These are phyloP conservation scores for Caenorhabditis sulstoni DNA, from an alignment of 2,888 invertebrate genomes.

Conservation along the genomic window DNA sequence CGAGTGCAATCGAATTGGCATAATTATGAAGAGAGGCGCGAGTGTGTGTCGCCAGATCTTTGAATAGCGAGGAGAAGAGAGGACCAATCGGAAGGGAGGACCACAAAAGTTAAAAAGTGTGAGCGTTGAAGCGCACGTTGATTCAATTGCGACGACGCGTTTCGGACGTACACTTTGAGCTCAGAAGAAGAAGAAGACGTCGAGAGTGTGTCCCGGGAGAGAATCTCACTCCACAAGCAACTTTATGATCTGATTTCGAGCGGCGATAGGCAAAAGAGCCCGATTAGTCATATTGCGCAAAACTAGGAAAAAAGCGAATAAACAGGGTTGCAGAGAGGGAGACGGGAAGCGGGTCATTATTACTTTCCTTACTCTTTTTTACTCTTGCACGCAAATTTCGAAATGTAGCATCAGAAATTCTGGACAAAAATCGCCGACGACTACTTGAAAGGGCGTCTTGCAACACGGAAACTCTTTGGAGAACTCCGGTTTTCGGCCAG, in stretches of 20 bases:
- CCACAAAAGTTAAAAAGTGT: constrained; percentile 44
- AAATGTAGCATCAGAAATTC: constrained; percentile 26
- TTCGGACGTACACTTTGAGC: constrained; percentile 11
- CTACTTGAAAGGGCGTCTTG: not conserved
- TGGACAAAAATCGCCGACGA: constrained; percentile 9
- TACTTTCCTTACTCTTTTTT: constrained; percentile 15
- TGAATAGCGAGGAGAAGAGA: constrained; percentile 6
- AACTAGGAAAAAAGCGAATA: no score
- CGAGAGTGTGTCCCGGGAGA: not conserved
- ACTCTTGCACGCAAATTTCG: constrained; percentile 38
- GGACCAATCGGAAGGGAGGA: constrained; percentile 11
- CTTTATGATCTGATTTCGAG: constrained; percentile 31
- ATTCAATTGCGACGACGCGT: constrained; percentile 33
- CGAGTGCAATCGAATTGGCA: constrained; percentile 46
- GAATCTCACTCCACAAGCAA: constrained; percentile 2
- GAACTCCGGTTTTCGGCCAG: no score
- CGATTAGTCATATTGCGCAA: not conserved
- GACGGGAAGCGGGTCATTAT: constrained; percentile 34
- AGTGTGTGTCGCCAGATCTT: constrained; percentile 13
- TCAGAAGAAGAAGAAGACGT: constrained; percentile 18
- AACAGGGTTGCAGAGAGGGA: not conserved
- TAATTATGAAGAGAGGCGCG: constrained; percentile 35
- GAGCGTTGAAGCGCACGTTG: constrained; percentile 56
- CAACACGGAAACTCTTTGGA: no score
- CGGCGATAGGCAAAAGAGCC: constrained; percentile 8